Base-by-base conservation (phyloP, 2,888 invertebrate genomes). In the Nasonovia ribisnigri region DNA sequence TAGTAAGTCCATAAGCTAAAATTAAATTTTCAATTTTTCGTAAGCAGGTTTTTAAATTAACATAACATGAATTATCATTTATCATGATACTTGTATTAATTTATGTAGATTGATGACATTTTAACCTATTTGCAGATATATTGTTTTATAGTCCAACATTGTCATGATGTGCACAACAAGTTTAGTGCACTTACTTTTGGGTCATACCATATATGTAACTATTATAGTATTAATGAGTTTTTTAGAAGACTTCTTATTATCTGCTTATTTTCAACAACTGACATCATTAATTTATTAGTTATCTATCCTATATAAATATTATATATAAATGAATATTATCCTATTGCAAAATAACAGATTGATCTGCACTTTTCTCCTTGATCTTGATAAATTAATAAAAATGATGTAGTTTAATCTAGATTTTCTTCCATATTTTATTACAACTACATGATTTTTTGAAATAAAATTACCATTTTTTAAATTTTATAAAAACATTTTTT, bases 141-240 rank as follows among this genome's bases (percentile, higher is more conserved):
- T n/a, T n/a, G 16, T 77, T 36, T 77, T 77, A 36, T 36, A 36
- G 77, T 36, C 6, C 5, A 13, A 20, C 6, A 20, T 77, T 77
- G 0, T 20, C 77, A 77, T 36, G 6, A 77, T 36, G 36, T 24
- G 8, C 20, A 36, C 20, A 77, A 6, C 0, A 77, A 36, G 42
- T 36, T 36, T 77, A 77, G 6, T 77, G 20, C n/a, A 67, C 16
- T 67, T 67, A 67, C 67, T 67, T 67, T 67, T 77, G 36, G 36
- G 36, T 6, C 36, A 42, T 46, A 36, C 77, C 36, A 36, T 20
- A 20, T 77, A 20, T 77, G 42, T 67, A n/a, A 92, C 54, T 91
- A 46, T 92, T 86, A 60, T 92, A 92, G 48, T 87, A 67, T 87
- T 48, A 51, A 88, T 42, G 42, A 77, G 29, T 87, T 87, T 67